A percentile compares a stretch with the other conserved stretches of the same genome.
Conservation (phyloP, 2,888 invertebrate species). For the Phyllotreta cruciferae region DNA sequence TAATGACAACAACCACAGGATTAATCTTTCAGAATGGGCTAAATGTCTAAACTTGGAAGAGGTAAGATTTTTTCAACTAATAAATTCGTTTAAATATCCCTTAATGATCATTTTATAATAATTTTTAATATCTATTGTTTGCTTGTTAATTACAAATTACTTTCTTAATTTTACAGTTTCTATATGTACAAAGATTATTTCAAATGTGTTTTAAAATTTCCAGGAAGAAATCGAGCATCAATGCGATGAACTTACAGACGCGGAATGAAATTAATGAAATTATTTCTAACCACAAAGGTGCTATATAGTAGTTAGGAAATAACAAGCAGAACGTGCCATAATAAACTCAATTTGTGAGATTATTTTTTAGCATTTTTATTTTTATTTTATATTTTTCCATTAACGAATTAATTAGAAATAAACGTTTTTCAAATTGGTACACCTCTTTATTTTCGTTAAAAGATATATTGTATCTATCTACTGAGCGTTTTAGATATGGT, state of each 20-base stretch:
- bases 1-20: constrained; percentile 84
- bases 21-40: constrained; percentile 94
- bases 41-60: constrained; percentile 83
- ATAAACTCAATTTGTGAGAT: background rate
- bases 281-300: constrained; percentile 17
- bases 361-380: constrained; percentile 3
- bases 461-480: too few species aligned
- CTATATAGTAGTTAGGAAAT: constrained; percentile 17
- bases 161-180: background rate
- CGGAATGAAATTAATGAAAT: constrained; percentile 36
- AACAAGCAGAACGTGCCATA: constrained; percentile 14
- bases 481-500: too few species aligned
- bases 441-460: too few species aligned
- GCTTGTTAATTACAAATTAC: too few species aligned
- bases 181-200: background rate
- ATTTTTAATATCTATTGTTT: too few species aligned
- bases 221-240: constrained; percentile 81
- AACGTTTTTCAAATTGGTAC: background rate
- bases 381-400: constrained; percentile 2
- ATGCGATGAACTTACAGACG: constrained; percentile 75
- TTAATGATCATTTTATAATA: background rate
- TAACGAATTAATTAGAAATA: background rate
- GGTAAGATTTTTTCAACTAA: constrained; percentile 59
- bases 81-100: too few species aligned
- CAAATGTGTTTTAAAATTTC: constrained; percentile 47